Evolutionary conservation across 2,888 invertebrate genomes (phyloP).

Genomic region (Diaprepes abbreviatus): DNA sequence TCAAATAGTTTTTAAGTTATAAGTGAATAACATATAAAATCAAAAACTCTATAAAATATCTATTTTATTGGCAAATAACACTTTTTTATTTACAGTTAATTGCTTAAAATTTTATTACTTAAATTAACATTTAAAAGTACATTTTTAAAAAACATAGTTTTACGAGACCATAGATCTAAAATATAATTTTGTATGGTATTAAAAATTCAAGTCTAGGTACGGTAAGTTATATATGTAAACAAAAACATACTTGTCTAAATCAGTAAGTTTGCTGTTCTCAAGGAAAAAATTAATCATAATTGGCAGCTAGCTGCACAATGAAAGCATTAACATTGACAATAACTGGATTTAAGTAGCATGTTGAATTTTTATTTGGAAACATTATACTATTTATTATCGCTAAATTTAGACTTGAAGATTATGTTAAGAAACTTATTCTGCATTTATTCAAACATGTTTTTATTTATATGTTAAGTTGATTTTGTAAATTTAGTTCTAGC

Average conservation of each 20-base stretch:
- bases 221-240: not conserved
- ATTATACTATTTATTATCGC: no score
- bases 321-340: no score
- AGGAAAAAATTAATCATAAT: no score
- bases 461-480: not conserved
- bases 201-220: not conserved
- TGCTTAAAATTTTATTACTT: constrained; percentile 14
- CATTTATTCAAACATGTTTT: not conserved
- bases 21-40: no score
- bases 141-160: not conserved
- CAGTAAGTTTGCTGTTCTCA: not conserved
- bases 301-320: no score
- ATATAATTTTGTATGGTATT: not conserved
- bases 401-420: no score
- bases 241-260: not conserved
- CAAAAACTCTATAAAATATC: constrained; percentile 58
- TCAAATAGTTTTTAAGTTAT: no score
- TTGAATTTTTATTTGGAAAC: no score
- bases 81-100: constrained; percentile 40
- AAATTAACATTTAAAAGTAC: constrained; percentile 24
- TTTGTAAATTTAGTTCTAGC: not conserved
- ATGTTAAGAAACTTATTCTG: no score
- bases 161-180: not conserved
- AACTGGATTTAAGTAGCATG: no score
- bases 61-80: constrained; percentile 57